Base-by-base conservation (phyloP, 1,140 invertebrate species). In the Onthophagus taurus region DNA sequence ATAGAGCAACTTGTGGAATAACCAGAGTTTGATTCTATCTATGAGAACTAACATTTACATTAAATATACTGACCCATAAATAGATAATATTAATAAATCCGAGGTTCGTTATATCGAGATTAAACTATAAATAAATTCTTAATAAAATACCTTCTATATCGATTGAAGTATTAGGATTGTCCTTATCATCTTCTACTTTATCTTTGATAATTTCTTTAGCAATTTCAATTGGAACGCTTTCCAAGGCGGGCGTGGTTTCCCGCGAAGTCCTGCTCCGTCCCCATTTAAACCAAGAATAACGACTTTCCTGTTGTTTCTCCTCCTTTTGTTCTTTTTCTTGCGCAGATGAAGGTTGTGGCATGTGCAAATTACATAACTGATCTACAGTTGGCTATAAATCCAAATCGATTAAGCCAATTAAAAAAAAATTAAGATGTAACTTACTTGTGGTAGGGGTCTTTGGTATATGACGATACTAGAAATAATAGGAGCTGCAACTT, bases 391-490 rank as follows among this genome's bases (percentile, higher is more conserved):
- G 56, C 55, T 63, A 42, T 26, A 41, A 41, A 34, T 11, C 14
- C 7, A 26, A 7, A 7, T 26, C 24, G 24, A 7, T 26, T 26
- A 26, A 7, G 24, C 24, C 24, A 26, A 7, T 7, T 26, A 7
- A 26, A 7, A n/a, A 26, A 26, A 7, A 7, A 26, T 26, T 7
- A 7, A 26, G 24, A 26, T 26, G 7, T n/a, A n/a, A n/a, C n/a
- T 17, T 55, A 76, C 74, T 54, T 72, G 72, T 5, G 88, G 81
- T 50, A 97, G 69, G 43, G 83, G 78, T 54, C 86, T 78, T 58
- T 90, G 78, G 70, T 85, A 97, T 44, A 83, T 77, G 16, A 89
- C 75, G 26, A 86, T 70, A 36, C 85, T 87, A 55, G 95, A 76
- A 45, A 97, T 74, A 53, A 93, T 81, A 9, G 92, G 87, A 46